These are phyloP conservation scores for Drosophila subquinaria DNA, from an alignment of 2,888 invertebrate genomes.

Conservation along the genomic window DNA sequence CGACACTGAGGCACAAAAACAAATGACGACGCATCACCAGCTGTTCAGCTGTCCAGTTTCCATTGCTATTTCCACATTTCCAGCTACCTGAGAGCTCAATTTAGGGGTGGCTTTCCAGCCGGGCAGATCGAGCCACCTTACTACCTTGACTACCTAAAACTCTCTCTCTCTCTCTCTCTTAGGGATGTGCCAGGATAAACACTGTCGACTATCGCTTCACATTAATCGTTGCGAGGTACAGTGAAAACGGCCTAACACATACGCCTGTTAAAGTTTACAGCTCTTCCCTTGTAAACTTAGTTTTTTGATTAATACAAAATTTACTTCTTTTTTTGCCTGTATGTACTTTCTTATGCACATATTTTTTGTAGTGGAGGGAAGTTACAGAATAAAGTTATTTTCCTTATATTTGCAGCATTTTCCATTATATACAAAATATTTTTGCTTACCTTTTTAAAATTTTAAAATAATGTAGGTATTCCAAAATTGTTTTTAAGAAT, in stretches of 20 bases:
- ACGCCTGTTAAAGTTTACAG: too few species aligned
- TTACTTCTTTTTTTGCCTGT: too few species aligned
- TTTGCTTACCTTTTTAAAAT: too few species aligned
- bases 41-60: constrained; percentile 35
- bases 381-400: too few species aligned
- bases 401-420: too few species aligned
- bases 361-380: too few species aligned
- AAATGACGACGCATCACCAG: constrained; percentile 43
- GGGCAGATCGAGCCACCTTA: constrained; percentile 29
- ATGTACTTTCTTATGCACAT: too few species aligned
- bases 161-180: constrained; percentile 19
- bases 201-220: constrained; percentile 19
- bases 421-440: too few species aligned
- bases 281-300: too few species aligned
- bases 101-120: constrained; percentile 68
- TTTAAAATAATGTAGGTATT: too few species aligned
- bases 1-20: constrained; percentile 44
- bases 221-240: constrained; percentile 11
- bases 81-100: constrained; percentile 27
- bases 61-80: constrained; percentile 22
- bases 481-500: too few species aligned
- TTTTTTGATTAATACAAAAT: too few species aligned
- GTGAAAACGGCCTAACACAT: background rate
- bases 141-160: constrained; percentile 39
- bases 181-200: constrained; percentile 45